Percentiles rank a stretch among this genome's conserved stretches.
Evolutionary conservation across 1,140 invertebrate species (phyloP).

Genomic region (Delia radicum): DNA sequence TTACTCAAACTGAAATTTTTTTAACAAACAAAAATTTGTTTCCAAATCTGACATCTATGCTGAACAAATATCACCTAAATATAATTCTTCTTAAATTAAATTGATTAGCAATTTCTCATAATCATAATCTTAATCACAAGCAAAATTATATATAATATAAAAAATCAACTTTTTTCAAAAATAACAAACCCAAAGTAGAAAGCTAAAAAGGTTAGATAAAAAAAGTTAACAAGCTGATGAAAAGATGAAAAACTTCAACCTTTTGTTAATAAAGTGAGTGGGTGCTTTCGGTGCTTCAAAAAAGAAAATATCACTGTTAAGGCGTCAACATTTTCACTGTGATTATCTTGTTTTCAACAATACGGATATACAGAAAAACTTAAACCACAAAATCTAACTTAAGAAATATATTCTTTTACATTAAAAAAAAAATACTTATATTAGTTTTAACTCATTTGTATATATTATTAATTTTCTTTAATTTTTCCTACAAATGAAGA

Average conservation of each 20-base stretch:
- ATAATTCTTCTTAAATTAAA: neutral
- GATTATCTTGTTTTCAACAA: neutral
- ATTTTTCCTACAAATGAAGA: constrained; percentile 59
- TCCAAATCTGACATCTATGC: too few relatives aligned
- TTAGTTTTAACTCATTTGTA: too few relatives aligned
- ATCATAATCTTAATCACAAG: neutral
- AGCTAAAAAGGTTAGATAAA: neutral
- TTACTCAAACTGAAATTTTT: too few relatives aligned
- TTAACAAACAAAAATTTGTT: too few relatives aligned
- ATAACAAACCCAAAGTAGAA: too few relatives aligned
- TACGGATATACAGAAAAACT: neutral
- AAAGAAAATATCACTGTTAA: neutral
- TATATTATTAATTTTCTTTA: too few relatives aligned
- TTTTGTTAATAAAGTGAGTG: neutral
- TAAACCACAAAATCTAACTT: neutral
- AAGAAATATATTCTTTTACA: too few relatives aligned
- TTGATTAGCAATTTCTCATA: neutral
- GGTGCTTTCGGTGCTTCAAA: neutral
- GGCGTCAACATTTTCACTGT: neutral
- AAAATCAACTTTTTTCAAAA: too few relatives aligned
- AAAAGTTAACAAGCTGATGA: neutral
- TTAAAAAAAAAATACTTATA: too few relatives aligned
- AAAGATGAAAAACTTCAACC: neutral
- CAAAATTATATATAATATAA: neutral
- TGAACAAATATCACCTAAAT: too few relatives aligned